These are phyloP conservation scores for Neodiprion lecontei DNA, from an alignment of 1,140 invertebrate species.

Conservation along the genomic window DNA sequence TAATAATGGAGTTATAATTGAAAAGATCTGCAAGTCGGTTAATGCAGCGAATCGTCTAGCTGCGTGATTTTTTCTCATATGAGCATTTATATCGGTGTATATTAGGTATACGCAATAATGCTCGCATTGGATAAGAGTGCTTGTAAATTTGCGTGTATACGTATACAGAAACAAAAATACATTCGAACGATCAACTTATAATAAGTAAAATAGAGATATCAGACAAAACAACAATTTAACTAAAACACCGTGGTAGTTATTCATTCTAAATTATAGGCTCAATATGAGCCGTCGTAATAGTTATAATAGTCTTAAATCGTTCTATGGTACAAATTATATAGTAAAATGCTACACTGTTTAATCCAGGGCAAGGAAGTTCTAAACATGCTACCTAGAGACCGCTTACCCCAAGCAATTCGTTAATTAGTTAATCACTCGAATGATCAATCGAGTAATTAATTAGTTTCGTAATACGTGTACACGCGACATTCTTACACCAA, in stretches of 20 bases:
- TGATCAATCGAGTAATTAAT: conserved; percentile 4
- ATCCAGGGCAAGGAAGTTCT: conserved; percentile 14
- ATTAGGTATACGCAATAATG: conserved; percentile 8
- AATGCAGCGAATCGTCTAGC: neutral
- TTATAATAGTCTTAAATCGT: conserved; percentile 46
- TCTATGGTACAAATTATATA: conserved; percentile 42
- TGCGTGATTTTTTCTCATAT: neutral
- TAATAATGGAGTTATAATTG: neutral
- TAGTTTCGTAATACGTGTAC: conserved; percentile 39
- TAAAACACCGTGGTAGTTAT: conserved; percentile 48
- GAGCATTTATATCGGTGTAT: neutral
- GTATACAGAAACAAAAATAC: conserved; percentile 9
- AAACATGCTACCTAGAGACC: neutral
- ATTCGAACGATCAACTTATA: neutral
- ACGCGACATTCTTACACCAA: conserved; percentile 1
- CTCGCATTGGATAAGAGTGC: conserved; percentile 13
- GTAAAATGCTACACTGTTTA: conserved; percentile 32
- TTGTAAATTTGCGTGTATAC: conserved; percentile 19
- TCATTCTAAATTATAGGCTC: conserved; percentile 43
- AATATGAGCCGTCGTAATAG: conserved; percentile 53
- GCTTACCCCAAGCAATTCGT: conserved; percentile 1
- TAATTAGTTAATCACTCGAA: neutral
- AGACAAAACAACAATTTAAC: conserved; percentile 47
- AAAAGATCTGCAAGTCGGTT: neutral
- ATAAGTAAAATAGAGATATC: conserved; percentile 21